These are phyloP conservation scores for Seriola quinqueradiata DNA, from an alignment of 2,113 vertebrate species.

Conservation along the genomic window DNA sequence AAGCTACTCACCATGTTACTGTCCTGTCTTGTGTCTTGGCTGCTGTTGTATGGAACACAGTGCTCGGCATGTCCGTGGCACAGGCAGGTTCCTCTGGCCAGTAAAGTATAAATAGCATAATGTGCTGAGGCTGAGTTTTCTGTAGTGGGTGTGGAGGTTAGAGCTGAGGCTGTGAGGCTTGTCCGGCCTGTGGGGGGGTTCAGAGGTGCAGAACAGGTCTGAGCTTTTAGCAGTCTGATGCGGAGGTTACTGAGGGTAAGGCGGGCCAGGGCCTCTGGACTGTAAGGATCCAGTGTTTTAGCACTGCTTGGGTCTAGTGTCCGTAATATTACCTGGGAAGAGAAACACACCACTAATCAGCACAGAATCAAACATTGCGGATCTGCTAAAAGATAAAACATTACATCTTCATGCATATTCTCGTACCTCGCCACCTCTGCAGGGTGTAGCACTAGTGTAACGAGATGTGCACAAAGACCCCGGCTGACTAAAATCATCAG, in stretches of 20 bases:
- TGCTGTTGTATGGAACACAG: constrained; percentile 81
- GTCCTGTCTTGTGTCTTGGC: constrained; percentile 35
- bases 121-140: constrained; percentile 81
- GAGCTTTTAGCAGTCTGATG: constrained; percentile 87
- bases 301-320: constrained; percentile 82
- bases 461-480: constrained; percentile 90
- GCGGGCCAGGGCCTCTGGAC: constrained; percentile 83
- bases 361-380: not conserved
- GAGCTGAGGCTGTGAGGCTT: constrained; percentile 12
- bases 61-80: constrained; percentile 91
- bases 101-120: constrained; percentile 90
- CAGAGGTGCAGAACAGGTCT: constrained; percentile 79
- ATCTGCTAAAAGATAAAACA: not conserved
- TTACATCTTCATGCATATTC: not conserved
- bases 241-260: constrained; percentile 90
- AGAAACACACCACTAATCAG: constrained; percentile 21
- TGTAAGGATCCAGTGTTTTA: constrained; percentile 87
- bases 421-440: constrained; percentile 91
- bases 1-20: constrained; percentile 68
- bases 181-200: not conserved
- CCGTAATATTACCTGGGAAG: constrained; percentile 88
- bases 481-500: constrained; percentile 84
- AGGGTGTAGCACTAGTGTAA: constrained; percentile 87
- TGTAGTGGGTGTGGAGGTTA: constrained; percentile 30
- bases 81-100: constrained; percentile 90